These are phyloP conservation scores for Equus przewalskii DNA, from an alignment of 2,113 vertebrate genomes.

Conservation along the genomic window DNA sequence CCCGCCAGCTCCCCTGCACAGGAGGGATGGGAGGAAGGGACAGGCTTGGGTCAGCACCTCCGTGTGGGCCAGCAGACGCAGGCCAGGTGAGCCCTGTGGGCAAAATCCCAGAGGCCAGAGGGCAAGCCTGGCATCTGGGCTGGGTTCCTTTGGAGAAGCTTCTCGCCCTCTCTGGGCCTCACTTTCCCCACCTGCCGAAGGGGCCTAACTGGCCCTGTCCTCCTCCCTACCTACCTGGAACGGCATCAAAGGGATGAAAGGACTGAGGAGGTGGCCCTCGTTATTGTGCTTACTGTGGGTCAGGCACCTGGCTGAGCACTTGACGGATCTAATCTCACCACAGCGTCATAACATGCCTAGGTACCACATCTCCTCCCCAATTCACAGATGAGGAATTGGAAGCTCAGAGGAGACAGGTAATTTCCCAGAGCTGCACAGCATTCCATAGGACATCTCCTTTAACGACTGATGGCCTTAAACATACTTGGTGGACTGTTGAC, in stretches of 20 bases:
- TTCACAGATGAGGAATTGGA: neutral
- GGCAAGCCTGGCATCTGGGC: neutral
- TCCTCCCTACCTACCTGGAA: neutral
- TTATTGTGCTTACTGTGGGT: too few species aligned
- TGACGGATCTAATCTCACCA: accelerated
- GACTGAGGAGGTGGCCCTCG: neutral
- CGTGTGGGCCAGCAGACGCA: neutral
- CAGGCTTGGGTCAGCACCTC: neutral
- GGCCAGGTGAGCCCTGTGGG: neutral
- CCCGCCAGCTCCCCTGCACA: constrained; percentile 89
- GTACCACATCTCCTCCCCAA: neutral
- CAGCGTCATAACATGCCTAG: neutral
- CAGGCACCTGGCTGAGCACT: neutral
- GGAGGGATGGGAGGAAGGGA: neutral
- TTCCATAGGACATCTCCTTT: neutral
- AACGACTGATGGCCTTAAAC: neutral
- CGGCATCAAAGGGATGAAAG: neutral
- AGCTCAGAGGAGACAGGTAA: neutral
- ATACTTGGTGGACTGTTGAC: neutral
- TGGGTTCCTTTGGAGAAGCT: neutral
- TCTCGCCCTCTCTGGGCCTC: neutral
- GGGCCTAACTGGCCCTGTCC: neutral
- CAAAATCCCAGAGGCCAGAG: neutral
- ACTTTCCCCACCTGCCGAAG: neutral
- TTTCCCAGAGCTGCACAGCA: neutral